These are phyloP conservation scores for Lepisosteus oculatus DNA, from an alignment of 2,113 vertebrate species.

Conservation along the genomic window DNA sequence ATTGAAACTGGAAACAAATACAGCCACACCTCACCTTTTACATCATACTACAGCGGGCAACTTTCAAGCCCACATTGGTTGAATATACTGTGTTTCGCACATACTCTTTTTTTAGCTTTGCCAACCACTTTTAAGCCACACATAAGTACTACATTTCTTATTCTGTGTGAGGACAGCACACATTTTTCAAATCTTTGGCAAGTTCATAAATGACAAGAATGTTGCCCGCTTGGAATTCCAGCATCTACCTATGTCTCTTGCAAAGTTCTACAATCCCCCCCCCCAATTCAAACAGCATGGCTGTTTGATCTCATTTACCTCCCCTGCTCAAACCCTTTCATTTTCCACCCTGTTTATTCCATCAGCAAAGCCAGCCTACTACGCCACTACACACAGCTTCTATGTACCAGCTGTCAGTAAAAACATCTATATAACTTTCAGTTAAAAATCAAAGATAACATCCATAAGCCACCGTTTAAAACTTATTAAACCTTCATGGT, in stretches of 20 bases:
- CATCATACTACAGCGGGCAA: background rate
- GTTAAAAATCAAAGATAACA: constrained; percentile 39
- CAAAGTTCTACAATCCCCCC: background rate
- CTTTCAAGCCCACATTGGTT: too few relatives aligned
- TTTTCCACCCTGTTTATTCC: constrained; percentile 54
- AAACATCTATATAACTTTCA: constrained; percentile 38
- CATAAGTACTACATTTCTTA: too few relatives aligned
- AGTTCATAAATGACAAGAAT: background rate
- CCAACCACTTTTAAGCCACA: too few relatives aligned
- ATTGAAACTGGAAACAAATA: background rate
- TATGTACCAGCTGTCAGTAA: constrained; percentile 50
- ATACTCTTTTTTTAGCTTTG: too few relatives aligned
- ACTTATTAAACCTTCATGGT: background rate
- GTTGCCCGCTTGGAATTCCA: background rate
- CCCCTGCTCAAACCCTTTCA: background rate
- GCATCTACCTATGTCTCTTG: background rate
- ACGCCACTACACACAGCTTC: constrained; percentile 41
- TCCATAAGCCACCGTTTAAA: constrained; percentile 45
- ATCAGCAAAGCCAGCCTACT: constrained; percentile 44
- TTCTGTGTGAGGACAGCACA: too few relatives aligned
- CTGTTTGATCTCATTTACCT: background rate
- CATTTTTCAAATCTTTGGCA: too few relatives aligned
- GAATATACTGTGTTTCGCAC: too few relatives aligned
- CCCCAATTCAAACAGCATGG: background rate
- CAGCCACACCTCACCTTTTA: background rate